These are phyloP conservation scores for Zeuzera pyrina DNA, from an alignment of 2,888 invertebrate species.

Conservation along the genomic window DNA sequence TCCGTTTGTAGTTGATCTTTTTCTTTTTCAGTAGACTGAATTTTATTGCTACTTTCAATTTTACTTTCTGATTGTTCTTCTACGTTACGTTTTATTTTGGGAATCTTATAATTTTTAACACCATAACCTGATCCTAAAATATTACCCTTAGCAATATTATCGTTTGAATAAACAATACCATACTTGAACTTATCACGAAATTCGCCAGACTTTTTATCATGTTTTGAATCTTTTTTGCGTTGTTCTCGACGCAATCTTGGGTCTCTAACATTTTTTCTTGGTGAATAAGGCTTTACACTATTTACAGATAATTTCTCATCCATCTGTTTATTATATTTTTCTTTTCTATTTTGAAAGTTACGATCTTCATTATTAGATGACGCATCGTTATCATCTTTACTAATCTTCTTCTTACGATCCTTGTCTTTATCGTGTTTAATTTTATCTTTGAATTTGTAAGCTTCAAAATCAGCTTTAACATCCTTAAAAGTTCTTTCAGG, in stretches of 20 bases:
- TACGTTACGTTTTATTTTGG: conserved; percentile 63
- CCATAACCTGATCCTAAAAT: conserved; percentile 51
- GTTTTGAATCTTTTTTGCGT: conserved; percentile 17
- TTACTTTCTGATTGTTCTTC: conserved; percentile 8
- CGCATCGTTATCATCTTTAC: conserved; percentile 4
- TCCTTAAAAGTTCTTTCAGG: conserved; percentile 38
- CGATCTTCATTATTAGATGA: conserved; percentile 2
- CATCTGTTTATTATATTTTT: conserved; percentile 16
- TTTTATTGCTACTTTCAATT: conserved; percentile 5
- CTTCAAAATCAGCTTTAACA: conserved; percentile 49
- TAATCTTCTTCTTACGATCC: conserved; percentile 11
- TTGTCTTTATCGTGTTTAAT: conserved; percentile 8
- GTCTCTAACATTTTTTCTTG: conserved; percentile 42
- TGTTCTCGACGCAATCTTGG: conserved; percentile 37
- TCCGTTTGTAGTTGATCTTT: conserved; percentile 10
- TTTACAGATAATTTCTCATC: conserved; percentile 2
- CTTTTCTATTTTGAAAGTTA: conserved; percentile 19
- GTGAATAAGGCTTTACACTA: too few relatives aligned
- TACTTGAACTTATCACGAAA: conserved; percentile 18
- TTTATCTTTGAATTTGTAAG: conserved; percentile 26
- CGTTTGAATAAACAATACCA: conserved; percentile 57
- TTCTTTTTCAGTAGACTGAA: conserved; percentile 9
- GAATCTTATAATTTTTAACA: conserved; percentile 64
- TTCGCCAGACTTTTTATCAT: conserved; percentile 15
- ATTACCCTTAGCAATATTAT: conserved; percentile 52